Evolutionary conservation across 2,888 invertebrate species (phyloP), one percentile per base, ranked within the genome.

Genomic region (Eupeodes luniger): DNA sequence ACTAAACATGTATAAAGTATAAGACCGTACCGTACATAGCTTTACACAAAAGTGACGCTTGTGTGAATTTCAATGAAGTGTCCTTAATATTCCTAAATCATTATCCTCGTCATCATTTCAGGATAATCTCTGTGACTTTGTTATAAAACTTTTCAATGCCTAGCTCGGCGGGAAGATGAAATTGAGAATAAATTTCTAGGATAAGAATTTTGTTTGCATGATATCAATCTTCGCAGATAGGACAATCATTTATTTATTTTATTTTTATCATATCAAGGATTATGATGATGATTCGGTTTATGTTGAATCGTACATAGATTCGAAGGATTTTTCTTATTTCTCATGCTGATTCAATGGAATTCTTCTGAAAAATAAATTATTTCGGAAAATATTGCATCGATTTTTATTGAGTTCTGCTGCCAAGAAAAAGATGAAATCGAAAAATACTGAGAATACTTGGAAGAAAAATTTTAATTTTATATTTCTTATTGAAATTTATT

Each of bases 81-180:
- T 80, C 81, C 62, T 85, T 81, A 62, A 74, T 80, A 80, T 79
- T 75, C 80, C 55, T 74, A 76, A 85, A 76, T 66, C 64, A 40
- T 40, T 40, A 5, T 76, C 64, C 47, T 51, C 40, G 81, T 57
- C 57, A 70, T 81, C 75, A 74, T 81, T 76, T 75, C 36, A 57
- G 85, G 76, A 85, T 81, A 66, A 85, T 85, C 80, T 57, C 9
- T 51, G 47, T n/a, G 51, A 55, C 44, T 69, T 69, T 57, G 69
- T 75, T 64, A 11, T 36, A 27, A 55, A 44, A 49, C 44, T 61
- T 27, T 34, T 11, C 40, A 27, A 61, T n/a, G 40, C 27, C 66
- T 59, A 2, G 6, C 5, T 40, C 40, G 40, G 40, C 19, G 11
- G 51, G 9, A 47, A 57, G 14, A n/a, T 12, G 66, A 66, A 66